Evolutionary conservation across 2,113 vertebrate species (phyloP), one percentile per base, ranked within the genome.

Genomic region (Ammodramus savannarum): DNA sequence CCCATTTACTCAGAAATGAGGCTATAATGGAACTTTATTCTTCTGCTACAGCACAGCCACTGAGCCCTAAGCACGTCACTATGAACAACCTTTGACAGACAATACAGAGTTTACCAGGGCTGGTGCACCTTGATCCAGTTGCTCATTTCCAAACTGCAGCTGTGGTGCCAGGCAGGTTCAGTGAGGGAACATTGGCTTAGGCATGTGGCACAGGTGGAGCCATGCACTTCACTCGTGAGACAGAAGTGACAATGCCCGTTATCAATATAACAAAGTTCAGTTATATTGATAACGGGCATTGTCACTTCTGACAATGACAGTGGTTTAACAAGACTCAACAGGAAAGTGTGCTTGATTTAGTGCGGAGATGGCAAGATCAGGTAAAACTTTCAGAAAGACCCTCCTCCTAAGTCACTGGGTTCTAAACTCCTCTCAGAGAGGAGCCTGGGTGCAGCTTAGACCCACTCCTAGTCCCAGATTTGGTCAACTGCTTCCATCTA

Each of bases 211-310:
- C 68, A 68, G 55, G 43, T 49, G 55, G 36, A 68, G 48, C 57
- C 41, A 36, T 0, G 0, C 6, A 6, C 32, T n/a, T 32, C 36
- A n/a, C 54, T n/a, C 27, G 20, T 6, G 32, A 38, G 61, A 41
- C 7, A 32, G 43, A 72, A 27, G 18, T 2, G 0, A 41, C 22
- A 54, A 10, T 4, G 20, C 6, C 67, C 25, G 73, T 66, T 27
- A 48, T 27, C 10, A 7, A 9, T 19, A 5, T 16, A 23, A 23
- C 31, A 16, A 49, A 74, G 13, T 54, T 43, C 75, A 86, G n/a
- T 9, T 19, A n/a, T n/a, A n/a, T n/a, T n/a, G n/a, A n/a, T n/a
- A n/a, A n/a, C n/a, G n/a, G n/a, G n/a, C n/a, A n/a, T n/a, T n/a
- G n/a, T n/a, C n/a, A n/a, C n/a, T n/a, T n/a, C n/a, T n/a, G n/a